Evolutionary conservation across 1,140 invertebrate species (phyloP).

Genomic region (Panagrolaimus sp.): DNA sequence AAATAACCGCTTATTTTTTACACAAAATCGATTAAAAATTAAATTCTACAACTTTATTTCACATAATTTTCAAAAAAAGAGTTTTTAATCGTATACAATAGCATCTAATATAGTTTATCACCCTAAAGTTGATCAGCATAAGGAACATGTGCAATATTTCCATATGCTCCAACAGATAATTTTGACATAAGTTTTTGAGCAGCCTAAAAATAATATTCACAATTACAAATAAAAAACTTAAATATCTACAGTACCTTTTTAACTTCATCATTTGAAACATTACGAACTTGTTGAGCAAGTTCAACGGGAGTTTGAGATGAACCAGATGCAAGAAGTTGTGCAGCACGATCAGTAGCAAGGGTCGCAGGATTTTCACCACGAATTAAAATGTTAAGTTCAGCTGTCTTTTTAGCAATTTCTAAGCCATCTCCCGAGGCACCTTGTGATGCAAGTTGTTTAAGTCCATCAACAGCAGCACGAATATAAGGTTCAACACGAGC

Average conservation of each 20-base stretch:
- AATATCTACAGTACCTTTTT: constrained; percentile 42
- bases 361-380: constrained; percentile 24
- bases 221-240: background rate
- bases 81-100: too few species aligned
- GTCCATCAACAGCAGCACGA: constrained; percentile 38
- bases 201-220: constrained; percentile 30
- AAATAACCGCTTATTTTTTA: too few species aligned
- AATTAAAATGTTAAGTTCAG: constrained; percentile 35
- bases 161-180: constrained; percentile 50
- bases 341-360: constrained; percentile 45
- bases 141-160: constrained; percentile 46
- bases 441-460: constrained; percentile 34
- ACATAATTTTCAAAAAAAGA: too few species aligned
- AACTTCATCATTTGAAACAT: constrained; percentile 43
- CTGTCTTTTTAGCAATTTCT: constrained; percentile 30
- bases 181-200: constrained; percentile 47
- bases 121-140: constrained; percentile 50
- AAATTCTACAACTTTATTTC: too few species aligned
- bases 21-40: too few species aligned
- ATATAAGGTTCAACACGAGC: constrained; percentile 26
- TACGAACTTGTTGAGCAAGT: constrained; percentile 35
- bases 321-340: constrained; percentile 42
- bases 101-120: too few species aligned
- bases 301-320: constrained; percentile 36
- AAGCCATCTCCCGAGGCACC: constrained; percentile 30